These are phyloP conservation scores for Asarcornis scutulata DNA, from an alignment of 2,113 vertebrate genomes.

Conservation along the genomic window DNA sequence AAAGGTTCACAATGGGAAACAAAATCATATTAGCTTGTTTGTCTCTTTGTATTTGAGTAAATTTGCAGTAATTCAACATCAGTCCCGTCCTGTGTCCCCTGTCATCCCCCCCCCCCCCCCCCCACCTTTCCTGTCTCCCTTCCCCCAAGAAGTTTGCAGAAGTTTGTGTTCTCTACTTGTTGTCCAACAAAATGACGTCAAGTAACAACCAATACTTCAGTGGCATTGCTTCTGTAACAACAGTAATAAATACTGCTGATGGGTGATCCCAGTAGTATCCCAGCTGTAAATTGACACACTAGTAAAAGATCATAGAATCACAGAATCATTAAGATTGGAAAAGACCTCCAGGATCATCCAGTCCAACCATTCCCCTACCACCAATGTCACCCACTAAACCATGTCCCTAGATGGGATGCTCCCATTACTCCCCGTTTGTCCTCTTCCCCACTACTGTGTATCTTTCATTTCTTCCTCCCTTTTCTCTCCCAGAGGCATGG, in stretches of 20 bases:
- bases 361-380: no score
- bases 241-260: not conserved
- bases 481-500: not conserved
- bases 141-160: not conserved
- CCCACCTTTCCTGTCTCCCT: not conserved
- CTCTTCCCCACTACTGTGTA: not conserved
- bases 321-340: no score
- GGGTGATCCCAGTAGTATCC: not conserved
- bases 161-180: conserved; percentile 9
- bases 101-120: no score
- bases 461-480: not conserved
- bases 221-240: not conserved
- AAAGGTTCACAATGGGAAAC: not conserved
- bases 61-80: not conserved
- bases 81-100: not conserved
- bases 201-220: not conserved
- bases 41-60: not conserved
- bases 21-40: conserved; percentile 17
- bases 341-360: no score
- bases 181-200: conserved; percentile 6
- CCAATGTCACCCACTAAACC: no score
- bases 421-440: not conserved
- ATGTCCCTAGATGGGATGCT: not conserved
- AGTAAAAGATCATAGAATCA: not conserved
- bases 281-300: rapidly evolving